phyloP scores from a whole-genome alignment of 2,797 vertebrate genomes.

The Sebastes flavidus region DNA sequence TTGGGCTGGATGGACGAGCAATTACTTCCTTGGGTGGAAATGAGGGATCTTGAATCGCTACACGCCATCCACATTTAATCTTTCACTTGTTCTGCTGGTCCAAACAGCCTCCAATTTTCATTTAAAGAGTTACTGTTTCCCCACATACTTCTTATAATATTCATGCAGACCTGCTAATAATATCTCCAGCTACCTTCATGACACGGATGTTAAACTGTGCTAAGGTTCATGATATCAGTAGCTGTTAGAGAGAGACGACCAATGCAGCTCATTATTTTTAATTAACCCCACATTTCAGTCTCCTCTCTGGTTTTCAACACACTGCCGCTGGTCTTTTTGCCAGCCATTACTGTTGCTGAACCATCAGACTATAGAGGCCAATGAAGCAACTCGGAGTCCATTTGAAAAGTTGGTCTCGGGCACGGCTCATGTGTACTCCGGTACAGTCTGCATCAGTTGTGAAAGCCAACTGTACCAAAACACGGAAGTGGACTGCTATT shows the following conservation, averaged over 20 bases:
- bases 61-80: neutral
- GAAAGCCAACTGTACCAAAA: too few species aligned
- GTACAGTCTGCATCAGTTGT: too few species aligned
- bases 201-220: neutral
- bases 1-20: neutral
- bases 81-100: too few species aligned
- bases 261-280: neutral
- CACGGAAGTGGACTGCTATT: too few species aligned
- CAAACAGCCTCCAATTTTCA: neutral
- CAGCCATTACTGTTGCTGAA: neutral
- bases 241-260: neutral
- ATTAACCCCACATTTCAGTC: neutral
- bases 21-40: neutral
- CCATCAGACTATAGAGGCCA: neutral
- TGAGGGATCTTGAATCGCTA: neutral
- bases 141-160: neutral
- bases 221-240: neutral
- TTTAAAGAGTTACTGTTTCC: neutral
- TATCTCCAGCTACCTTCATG: neutral
- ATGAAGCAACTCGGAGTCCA: neutral
- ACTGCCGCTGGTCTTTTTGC: neutral
- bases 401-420: too few species aligned
- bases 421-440: too few species aligned
- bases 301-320: neutral
- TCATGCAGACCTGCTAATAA: neutral